Evolutionary conservation across 2,113 vertebrate genomes (phyloP), one percentile per base, ranked within the genome.

Genomic region (Spermophilus dauricus): DNA sequence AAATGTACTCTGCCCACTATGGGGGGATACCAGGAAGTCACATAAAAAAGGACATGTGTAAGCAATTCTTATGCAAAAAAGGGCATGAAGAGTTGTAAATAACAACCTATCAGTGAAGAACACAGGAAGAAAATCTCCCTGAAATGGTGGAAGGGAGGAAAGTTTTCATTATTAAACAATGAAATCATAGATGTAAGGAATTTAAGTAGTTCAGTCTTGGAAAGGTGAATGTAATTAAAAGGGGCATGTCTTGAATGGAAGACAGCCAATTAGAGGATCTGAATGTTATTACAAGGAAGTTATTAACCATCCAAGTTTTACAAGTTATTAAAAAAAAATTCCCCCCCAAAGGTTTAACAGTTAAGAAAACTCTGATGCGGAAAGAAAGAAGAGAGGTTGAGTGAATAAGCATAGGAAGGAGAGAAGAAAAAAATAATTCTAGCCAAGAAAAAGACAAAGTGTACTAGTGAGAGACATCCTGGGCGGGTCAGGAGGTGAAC

Each of bases 251-350:
- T 86, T 95, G 39, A 80, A 30, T 5, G 72, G 73, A 89, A 81
- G 48, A 87, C n/a, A 73, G 42, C 58, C 82, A 88, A 82, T 28
- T 72, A 89, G 12, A 16, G 73, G 32, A 86, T 34, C 1, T 37
- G 16, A 90, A 90, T 85, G 20, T 81, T 53, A 75, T 51, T 75
- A 37, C 30, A 80, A 73, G 51, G 7, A 37, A 93, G 12, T 51
- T 93, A 92, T 86, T 95, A 56, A 92, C 83, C 63, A 51, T n/a
- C 30, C 8, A 86, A 75, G 16, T 67, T 85, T 93, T 85, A 89
- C 10, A 83, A 63, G 53, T 67, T 32, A 88, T 91, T 70, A 61
- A 37, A 18, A 37, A 18, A 63, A 91, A 56, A 11, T 80, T 51
- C 10, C 17, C n/a, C 34, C 26, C 0, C 8, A 69, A 69, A 75